Conservation (phyloP, 1,140 invertebrate genomes). For the Apocrypta bakeri region DNA sequence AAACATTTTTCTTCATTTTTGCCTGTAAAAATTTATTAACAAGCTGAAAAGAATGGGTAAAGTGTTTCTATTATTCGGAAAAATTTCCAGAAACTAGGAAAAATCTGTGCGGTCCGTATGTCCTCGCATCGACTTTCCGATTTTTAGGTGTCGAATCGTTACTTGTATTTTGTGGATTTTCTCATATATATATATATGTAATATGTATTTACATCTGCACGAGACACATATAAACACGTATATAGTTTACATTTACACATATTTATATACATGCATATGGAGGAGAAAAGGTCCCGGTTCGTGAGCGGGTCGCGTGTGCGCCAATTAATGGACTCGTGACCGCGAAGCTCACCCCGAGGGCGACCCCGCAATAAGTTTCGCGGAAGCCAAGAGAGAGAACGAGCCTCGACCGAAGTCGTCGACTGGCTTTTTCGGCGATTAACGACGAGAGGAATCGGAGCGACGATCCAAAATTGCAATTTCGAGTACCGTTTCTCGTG, state of each 20-base stretch:
- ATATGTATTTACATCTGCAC: too few species aligned
- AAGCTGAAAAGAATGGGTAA: too few species aligned
- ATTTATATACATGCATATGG: neutral
- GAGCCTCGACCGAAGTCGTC: neutral
- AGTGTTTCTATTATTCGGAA: too few species aligned
- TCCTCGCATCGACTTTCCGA: too few species aligned
- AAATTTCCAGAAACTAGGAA: too few species aligned
- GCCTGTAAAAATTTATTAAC: too few species aligned
- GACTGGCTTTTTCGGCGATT: neutral
- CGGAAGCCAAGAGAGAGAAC: neutral
- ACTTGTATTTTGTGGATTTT: too few species aligned
- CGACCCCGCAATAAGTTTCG: slow-evolving; percentile 10
- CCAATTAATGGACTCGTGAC: slow-evolving; percentile 34
- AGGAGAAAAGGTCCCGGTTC: neutral
- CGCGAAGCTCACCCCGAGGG: neutral
- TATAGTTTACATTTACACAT: neutral
- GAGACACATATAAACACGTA: neutral
- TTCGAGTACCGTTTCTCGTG: neutral
- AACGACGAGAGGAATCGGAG: neutral
- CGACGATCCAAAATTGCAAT: neutral
- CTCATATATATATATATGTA: too few species aligned
- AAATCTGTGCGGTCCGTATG: too few species aligned
- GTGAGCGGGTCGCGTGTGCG: slow-evolving; percentile 21
- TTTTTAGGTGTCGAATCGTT: too few species aligned
- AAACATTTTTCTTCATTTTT: too few species aligned